These are phyloP conservation scores for Laupala kohalensis DNA, from an alignment of 1,140 invertebrate species.

Conservation along the genomic window DNA sequence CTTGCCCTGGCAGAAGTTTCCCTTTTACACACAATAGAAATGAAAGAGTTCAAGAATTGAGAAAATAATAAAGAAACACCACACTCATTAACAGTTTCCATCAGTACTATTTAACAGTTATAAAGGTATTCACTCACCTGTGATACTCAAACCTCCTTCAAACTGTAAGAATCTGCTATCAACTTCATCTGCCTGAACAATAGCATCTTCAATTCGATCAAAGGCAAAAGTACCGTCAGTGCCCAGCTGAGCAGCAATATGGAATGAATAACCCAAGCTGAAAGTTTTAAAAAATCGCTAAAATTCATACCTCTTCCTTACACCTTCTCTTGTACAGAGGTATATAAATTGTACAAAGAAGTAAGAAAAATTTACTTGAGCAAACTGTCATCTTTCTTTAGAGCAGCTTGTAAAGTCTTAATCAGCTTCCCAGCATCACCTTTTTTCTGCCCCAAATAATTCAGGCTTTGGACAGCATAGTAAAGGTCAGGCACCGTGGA, in stretches of 20 bases:
- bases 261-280: constrained; percentile 73
- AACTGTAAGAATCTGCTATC: constrained; percentile 80
- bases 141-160: constrained; percentile 64
- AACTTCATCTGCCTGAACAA: constrained; percentile 90
- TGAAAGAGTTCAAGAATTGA: too few relatives aligned
- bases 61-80: too few relatives aligned
- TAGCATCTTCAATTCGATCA: constrained; percentile 74
- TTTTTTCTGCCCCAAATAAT: constrained; percentile 27
- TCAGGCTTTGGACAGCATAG: constrained; percentile 29
- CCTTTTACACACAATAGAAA: too few relatives aligned
- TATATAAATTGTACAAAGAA: too few relatives aligned
- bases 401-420: constrained; percentile 47
- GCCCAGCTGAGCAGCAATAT: constrained; percentile 54
- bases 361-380: constrained; percentile 38
- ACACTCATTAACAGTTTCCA: too few relatives aligned
- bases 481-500: constrained; percentile 32
- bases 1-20: too few relatives aligned
- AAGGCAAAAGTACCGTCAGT: constrained; percentile 55
- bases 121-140: constrained; percentile 18
- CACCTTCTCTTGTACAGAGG: not conserved
- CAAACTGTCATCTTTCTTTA: constrained; percentile 66
- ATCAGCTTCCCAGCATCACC: constrained; percentile 36
- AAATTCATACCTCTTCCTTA: too few relatives aligned
- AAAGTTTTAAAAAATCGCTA: too few relatives aligned
- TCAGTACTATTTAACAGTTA: not conserved